phyloP scores from a whole-genome alignment of 2,113 vertebrate species.

The Protobothrops mucrosquamatus region DNA sequence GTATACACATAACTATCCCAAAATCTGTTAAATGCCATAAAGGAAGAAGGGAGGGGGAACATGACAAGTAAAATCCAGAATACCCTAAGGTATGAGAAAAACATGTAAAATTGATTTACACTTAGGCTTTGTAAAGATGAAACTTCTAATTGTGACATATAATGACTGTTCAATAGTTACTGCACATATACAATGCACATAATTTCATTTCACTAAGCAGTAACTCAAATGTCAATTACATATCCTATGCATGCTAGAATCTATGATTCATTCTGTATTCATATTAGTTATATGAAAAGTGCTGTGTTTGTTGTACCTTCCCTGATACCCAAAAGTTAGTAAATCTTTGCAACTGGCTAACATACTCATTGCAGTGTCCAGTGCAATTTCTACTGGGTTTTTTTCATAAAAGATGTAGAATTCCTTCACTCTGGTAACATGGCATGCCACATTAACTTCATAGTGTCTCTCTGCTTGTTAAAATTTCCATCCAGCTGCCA shows the following conservation, averaged over 20 bases:
- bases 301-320: fast-evolving
- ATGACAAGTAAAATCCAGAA: constrained; percentile 22
- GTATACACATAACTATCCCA: constrained; percentile 12
- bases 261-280: fast-evolving
- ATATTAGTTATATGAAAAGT: not conserved
- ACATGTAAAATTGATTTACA: constrained; percentile 24
- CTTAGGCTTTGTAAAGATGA: not conserved
- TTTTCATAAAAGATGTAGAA: not conserved
- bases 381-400: not conserved
- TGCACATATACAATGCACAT: not conserved
- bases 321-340: not conserved
- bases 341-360: not conserved
- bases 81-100: constrained; percentile 26
- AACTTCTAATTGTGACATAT: constrained; percentile 7
- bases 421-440: not conserved
- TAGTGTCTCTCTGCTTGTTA: too few relatives aligned
- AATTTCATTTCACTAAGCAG: not conserved
- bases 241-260: not conserved
- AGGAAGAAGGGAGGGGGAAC: constrained; percentile 4
- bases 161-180: not conserved
- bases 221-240: constrained; percentile 30
- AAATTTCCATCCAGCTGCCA: not conserved
- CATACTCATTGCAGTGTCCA: not conserved
- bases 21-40: not conserved
- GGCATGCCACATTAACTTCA: not conserved